Percentiles rank a stretch among this genome's conserved stretches.
These are phyloP conservation scores for western clawed frog (Xenopus tropicalis) DNA, from an alignment of 2,113 vertebrate genomes.

Conservation along the genomic window DNA sequence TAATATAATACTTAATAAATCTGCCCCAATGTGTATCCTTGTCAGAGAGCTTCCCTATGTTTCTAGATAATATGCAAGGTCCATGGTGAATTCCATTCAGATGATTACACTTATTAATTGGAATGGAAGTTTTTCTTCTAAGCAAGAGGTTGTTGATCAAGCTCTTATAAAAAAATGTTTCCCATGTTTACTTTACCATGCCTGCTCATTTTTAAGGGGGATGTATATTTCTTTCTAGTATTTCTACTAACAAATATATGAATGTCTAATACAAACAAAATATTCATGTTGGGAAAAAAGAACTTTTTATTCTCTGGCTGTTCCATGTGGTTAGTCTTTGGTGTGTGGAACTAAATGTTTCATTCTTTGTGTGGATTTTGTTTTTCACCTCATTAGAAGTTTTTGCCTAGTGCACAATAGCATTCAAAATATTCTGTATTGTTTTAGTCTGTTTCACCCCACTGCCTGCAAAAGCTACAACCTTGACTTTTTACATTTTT, in stretches of 20 bases:
- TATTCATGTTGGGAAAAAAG: slow-evolving; percentile 17
- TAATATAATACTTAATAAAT: too few species aligned
- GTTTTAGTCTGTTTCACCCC: slow-evolving; percentile 45
- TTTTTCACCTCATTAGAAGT: slow-evolving; percentile 43
- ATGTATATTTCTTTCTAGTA: not conserved
- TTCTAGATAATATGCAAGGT: too few species aligned
- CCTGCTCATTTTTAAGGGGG: not conserved
- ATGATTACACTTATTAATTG: too few species aligned
- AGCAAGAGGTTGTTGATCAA: too few species aligned
- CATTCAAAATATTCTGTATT: slow-evolving; percentile 38
- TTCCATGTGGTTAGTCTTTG: slow-evolving; percentile 40
- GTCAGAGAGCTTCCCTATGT: too few species aligned
- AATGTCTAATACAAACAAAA: slow-evolving; percentile 27
- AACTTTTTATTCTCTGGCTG: slow-evolving; percentile 41
- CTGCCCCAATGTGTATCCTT: too few species aligned
- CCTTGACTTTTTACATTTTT: slow-evolving; percentile 40
- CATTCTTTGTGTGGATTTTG: slow-evolving; percentile 36
- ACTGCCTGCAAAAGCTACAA: slow-evolving; percentile 43
- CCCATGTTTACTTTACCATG: not conserved
- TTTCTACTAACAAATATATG: slow-evolving; percentile 29
- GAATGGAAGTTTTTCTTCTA: too few species aligned
- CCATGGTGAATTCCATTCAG: too few species aligned
- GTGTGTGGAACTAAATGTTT: slow-evolving; percentile 34
- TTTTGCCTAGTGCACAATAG: slow-evolving; percentile 42
- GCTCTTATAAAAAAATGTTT: not conserved